These are phyloP conservation scores for Penaeus vannamei DNA, from an alignment of 1,140 invertebrate species.

Conservation along the genomic window DNA sequence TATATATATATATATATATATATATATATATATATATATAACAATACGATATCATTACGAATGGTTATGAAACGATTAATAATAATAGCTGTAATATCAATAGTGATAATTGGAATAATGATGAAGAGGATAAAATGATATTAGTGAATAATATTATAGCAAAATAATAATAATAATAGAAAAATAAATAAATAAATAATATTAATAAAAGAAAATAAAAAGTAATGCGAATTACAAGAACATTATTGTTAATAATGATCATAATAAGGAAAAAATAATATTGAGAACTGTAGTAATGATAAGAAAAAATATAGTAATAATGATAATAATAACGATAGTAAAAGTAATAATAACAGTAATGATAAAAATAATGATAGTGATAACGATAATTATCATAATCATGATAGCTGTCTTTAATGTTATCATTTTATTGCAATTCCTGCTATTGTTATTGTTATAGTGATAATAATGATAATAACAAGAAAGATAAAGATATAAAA, in stretches of 20 bases:
- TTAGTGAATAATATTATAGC: background rate
- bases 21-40: background rate
- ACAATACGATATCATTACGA: background rate
- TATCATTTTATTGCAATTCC: no score
- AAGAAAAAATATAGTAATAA: background rate
- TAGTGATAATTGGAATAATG: background rate
- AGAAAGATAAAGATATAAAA: background rate
- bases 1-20: no score
- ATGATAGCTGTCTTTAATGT: background rate
- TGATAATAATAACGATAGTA: background rate
- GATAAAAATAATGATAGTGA: no score
- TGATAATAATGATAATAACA: background rate
- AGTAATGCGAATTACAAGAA: background rate
- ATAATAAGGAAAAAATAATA: background rate
- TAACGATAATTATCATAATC: background rate
- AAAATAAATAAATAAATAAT: background rate
- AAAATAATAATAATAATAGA: slow-evolving; percentile 4
- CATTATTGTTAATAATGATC: background rate
- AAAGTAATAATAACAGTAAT: background rate
- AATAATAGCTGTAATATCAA: background rate
- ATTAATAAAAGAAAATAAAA: background rate
- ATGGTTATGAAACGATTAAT: background rate
- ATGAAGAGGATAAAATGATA: background rate
- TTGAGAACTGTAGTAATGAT: slow-evolving; percentile 1
- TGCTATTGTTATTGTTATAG: background rate